phyloP scores from a whole-genome alignment of 2,797 vertebrate species.

The Babyrousa celebensis region DNA sequence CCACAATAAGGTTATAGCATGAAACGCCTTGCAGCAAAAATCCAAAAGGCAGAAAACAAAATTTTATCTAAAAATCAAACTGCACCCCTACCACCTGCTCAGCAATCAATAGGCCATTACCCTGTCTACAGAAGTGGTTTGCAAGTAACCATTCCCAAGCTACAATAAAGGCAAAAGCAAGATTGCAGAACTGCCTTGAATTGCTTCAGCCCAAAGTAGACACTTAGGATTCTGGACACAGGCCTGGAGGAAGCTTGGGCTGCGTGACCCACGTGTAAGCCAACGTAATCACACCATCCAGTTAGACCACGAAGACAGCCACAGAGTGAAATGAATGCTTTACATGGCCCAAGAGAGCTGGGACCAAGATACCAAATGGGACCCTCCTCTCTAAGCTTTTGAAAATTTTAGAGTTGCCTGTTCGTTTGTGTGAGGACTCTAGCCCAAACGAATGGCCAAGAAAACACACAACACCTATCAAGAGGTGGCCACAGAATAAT shows the following conservation, averaged over 20 bases:
- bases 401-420: background rate
- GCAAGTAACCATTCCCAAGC: slow-evolving; percentile 74
- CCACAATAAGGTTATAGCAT: slow-evolving; percentile 82
- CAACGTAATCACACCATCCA: slow-evolving; percentile 77
- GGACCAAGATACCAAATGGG: slow-evolving; percentile 32
- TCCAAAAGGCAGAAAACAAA: slow-evolving; percentile 84
- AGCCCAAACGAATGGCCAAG: background rate
- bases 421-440: background rate
- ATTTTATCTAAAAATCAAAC: slow-evolving; percentile 89
- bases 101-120: slow-evolving; percentile 87
- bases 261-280: slow-evolving; percentile 65
- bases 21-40: slow-evolving; percentile 85
- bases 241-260: slow-evolving; percentile 67
- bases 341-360: slow-evolving; percentile 63
- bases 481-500: background rate
- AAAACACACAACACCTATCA: background rate
- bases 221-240: slow-evolving; percentile 73
- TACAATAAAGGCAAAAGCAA: slow-evolving; percentile 58
- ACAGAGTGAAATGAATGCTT: slow-evolving; percentile 68
- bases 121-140: slow-evolving; percentile 68
- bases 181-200: slow-evolving; percentile 53
- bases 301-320: slow-evolving; percentile 76
- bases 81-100: slow-evolving; percentile 76
- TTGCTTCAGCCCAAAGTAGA: slow-evolving; percentile 55
- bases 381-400: slow-evolving; percentile 50